Conservation (phyloP, 2,888 invertebrate genomes). For the Hesperia comma region DNA sequence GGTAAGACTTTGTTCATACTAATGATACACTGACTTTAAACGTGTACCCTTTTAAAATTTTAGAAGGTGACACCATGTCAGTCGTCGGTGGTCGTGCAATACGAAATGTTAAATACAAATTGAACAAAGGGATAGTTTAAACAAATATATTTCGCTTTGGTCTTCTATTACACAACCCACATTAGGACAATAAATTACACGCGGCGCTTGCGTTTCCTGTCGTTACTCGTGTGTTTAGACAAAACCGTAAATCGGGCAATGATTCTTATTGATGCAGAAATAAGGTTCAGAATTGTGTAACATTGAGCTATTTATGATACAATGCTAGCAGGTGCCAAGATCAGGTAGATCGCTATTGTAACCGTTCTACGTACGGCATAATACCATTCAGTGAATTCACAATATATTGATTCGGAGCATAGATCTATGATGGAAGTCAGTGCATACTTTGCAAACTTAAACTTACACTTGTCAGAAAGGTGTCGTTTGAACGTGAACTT, state of each 20-base stretch:
- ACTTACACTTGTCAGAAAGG: background rate
- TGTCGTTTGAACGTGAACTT: constrained; percentile 4
- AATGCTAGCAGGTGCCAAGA: constrained; percentile 67
- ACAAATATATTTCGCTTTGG: constrained; percentile 24
- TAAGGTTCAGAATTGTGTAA: constrained; percentile 39
- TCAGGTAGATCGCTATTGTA: constrained; percentile 74
- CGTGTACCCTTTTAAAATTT: too few species aligned
- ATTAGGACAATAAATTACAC: constrained; percentile 48
- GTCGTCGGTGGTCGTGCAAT: constrained; percentile 35
- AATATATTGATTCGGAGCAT: constrained; percentile 52
- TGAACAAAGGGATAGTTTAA: constrained; percentile 14
- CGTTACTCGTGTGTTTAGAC: background rate
- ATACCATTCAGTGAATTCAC: constrained; percentile 59
- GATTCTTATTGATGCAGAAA: constrained; percentile 33
- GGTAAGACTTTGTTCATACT: too few species aligned
- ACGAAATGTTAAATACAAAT: constrained; percentile 6
- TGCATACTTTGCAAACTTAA: constrained; percentile 42
- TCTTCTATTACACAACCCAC: constrained; percentile 30
- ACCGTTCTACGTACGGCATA: constrained; percentile 64
- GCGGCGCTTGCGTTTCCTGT: constrained; percentile 67
- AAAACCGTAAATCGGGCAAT: constrained; percentile 40
- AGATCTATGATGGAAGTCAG: constrained; percentile 40
- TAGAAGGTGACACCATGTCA: too few species aligned
- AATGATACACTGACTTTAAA: too few species aligned
- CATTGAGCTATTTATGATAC: constrained; percentile 26